These are phyloP conservation scores for Macaria liturata DNA, from an alignment of 2,888 invertebrate genomes.

Conservation along the genomic window DNA sequence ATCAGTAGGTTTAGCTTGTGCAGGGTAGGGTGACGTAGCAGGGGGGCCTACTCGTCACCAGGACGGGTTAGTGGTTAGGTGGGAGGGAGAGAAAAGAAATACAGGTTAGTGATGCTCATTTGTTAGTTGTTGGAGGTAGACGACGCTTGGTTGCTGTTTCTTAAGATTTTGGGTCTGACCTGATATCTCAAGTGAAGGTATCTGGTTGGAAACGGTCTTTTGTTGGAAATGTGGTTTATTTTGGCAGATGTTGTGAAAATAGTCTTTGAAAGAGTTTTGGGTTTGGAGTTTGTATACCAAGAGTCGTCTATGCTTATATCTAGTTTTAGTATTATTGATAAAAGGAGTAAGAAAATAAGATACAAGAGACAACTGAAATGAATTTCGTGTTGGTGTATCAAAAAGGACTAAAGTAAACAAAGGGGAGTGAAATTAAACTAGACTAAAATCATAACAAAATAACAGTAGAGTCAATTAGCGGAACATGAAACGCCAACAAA, in stretches of 20 bases:
- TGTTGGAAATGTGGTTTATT: no score
- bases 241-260: no score
- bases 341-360: slow-evolving; percentile 25
- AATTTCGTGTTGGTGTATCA: slow-evolving; percentile 1
- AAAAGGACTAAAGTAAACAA: slow-evolving; percentile 16
- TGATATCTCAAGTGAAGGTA: background rate
- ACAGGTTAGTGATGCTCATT: slow-evolving; percentile 60
- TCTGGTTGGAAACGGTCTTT: background rate
- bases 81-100: slow-evolving; percentile 59
- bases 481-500: slow-evolving; percentile 49
- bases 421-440: background rate
- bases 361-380: slow-evolving; percentile 27
- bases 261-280: no score
- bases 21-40: slow-evolving; percentile 85
- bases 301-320: slow-evolving; percentile 44
- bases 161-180: background rate
- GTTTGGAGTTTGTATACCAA: slow-evolving; percentile 21
- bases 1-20: slow-evolving; percentile 85
- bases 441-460: slow-evolving; percentile 41
- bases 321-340: background rate
- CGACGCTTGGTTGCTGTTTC: slow-evolving; percentile 40
- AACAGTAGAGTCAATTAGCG: slow-evolving; percentile 53
- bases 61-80: slow-evolving; percentile 78
- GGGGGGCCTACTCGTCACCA: slow-evolving; percentile 84
- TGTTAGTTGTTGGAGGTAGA: slow-evolving; percentile 53